phyloP scores from a whole-genome alignment of 2,888 invertebrate species.

The Oligia fasciuncula region DNA sequence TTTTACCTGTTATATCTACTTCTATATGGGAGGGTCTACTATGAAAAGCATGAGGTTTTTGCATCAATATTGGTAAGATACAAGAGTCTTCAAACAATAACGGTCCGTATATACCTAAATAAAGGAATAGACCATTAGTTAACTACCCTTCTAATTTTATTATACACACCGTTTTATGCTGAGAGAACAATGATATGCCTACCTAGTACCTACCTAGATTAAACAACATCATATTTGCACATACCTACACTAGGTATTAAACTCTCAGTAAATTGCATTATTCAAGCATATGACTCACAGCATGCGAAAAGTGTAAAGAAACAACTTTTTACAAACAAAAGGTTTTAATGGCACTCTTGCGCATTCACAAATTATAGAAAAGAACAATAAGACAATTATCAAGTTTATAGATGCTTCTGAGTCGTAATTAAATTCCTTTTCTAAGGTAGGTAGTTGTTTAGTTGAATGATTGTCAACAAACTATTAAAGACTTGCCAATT shows the following conservation, averaged over 20 bases:
- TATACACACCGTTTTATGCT: neutral
- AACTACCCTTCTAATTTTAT: neutral
- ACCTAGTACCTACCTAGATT: neutral
- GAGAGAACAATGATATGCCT: conserved; percentile 1
- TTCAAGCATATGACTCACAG: conserved; percentile 29
- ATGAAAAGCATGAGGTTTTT: neutral
- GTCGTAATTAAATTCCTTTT: conserved; percentile 21
- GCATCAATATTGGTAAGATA: neutral
- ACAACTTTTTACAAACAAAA: conserved; percentile 31
- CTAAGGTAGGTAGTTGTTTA: neutral
- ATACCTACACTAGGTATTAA: neutral
- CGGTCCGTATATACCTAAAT: neutral
- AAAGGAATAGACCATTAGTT: neutral
- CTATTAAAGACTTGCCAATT: neutral
- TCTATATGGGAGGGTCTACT: too few species aligned
- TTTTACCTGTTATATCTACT: too few species aligned
- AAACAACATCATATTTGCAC: conserved; percentile 5
- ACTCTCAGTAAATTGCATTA: conserved; percentile 23
- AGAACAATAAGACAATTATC: conserved; percentile 43
- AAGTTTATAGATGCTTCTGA: conserved; percentile 3
- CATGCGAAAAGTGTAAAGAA: conserved; percentile 34
- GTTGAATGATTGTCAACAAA: conserved; percentile 6
- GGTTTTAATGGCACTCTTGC: conserved; percentile 35
- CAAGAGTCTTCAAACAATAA: neutral
- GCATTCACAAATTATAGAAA: conserved; percentile 22